Evolutionary conservation across 2,113 vertebrate genomes (phyloP).

Genomic region (Oreotrochilus melanogaster): DNA sequence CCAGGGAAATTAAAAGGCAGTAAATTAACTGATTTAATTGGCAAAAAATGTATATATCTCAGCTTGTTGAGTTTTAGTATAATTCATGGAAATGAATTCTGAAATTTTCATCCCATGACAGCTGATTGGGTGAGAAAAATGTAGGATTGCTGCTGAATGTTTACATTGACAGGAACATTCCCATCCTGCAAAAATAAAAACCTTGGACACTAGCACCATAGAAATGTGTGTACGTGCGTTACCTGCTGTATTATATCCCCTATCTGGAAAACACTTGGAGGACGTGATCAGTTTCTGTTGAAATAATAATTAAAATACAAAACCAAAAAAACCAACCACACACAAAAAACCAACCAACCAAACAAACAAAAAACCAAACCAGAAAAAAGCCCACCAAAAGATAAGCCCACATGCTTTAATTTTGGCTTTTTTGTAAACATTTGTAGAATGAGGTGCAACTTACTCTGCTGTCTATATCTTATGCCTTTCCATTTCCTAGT

Average conservation of each 20-base stretch:
- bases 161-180: slow-evolving; percentile 31
- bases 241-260: neutral
- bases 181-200: slow-evolving; percentile 19
- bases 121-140: slow-evolving; percentile 26
- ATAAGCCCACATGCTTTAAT: neutral
- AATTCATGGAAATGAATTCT: slow-evolving; percentile 28
- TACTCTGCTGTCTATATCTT: neutral
- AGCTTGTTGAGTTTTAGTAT: slow-evolving; percentile 13
- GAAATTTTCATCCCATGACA: slow-evolving; percentile 4
- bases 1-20: neutral
- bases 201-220: neutral
- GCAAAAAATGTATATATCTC: neutral
- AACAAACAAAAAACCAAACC: no score
- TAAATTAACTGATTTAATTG: neutral
- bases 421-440: neutral
- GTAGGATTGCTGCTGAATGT: neutral
- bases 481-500: neutral
- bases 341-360: no score
- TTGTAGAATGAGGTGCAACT: neutral
- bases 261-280: neutral
- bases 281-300: neutral
- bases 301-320: neutral
- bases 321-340: no score
- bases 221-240: neutral
- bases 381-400: neutral